Base-by-base conservation (phyloP, 2,797 vertebrate species). In the Sparidentex hasta region DNA sequence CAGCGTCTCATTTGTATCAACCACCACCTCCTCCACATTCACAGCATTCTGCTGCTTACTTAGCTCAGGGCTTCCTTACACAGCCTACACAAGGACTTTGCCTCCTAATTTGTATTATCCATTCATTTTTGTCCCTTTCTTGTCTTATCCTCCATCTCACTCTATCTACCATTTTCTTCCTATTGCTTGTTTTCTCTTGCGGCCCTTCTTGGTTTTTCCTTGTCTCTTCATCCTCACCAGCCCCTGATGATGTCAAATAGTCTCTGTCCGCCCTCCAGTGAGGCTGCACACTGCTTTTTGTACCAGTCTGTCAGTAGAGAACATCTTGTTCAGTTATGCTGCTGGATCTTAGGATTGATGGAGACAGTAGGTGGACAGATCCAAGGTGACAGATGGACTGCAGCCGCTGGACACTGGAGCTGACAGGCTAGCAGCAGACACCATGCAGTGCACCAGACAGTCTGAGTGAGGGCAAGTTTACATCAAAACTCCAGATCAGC, bases 1-100 rank as follows among this genome's bases (percentile, higher is more conserved):
- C 90, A 92, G 87, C 44, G 68, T 85, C 78, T 92, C 85, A 90
- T 93, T 90, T 93, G 84, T 87, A 85, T 83, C 12, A 52, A 76
- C 74, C 76, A 64, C 77, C 75, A 29, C 74, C 76, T 83, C 85
- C 80, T 82, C 83, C 80, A 65, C 87, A 81, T 80, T 85, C 83
- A 76, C 33, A 21, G 9, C 74, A 52, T 70, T 71, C 71, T 76
- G 84, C 75, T 27, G 23, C 77, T 86, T 84, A 83, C 82, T 82
- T 74, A 81, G 86, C 89, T 83, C 3, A 21, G 20, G 59, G 78
- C 84, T 87, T 70, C 62, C 69, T 3, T 44, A 70, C 69, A 52
- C 56, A 56, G 44, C 54, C 59, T 58, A 71, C 82, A 76, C 74
- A 88, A 87, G 86, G 65, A 77, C 65, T 74, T 51, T 71, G 52